Percentiles rank a stretch among this genome's conserved stretches.
Evolutionary conservation across 2,888 invertebrate genomes (phyloP).

Genomic region (Hofmannophila pseudospretella): DNA sequence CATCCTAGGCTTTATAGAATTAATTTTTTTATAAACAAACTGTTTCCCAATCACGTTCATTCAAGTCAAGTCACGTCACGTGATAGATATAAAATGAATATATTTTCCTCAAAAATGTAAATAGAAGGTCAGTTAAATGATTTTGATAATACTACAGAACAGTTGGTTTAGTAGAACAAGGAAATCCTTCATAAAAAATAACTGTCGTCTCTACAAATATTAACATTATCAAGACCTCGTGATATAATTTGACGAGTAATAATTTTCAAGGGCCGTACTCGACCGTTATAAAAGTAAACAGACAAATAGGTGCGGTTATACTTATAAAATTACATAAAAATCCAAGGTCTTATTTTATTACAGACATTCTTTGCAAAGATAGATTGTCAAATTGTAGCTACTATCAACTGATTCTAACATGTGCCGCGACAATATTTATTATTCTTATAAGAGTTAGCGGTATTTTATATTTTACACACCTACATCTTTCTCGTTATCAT

Average conservation of each 20-base stretch:
- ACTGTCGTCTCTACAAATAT: conserved; percentile 47
- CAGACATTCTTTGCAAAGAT: conserved; percentile 5
- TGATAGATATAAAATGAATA: no score
- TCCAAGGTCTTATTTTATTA: conserved; percentile 14
- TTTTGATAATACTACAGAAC: conserved; percentile 6
- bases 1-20: no score
- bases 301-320: conserved; percentile 35
- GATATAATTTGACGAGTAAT: conserved; percentile 44
- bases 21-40: no score
- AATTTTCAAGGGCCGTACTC: conserved; percentile 48
- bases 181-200: conserved; percentile 42
- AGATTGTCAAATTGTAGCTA: no score
- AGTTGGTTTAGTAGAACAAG: conserved; percentile 32
- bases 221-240: conserved; percentile 37
- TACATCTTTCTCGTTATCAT: no score
- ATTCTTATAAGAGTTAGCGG: no score
- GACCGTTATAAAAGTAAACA: conserved; percentile 56
- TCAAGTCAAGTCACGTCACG: no score
- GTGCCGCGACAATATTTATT: no score
- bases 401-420: no score
- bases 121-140: not conserved
- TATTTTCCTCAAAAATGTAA: no score
- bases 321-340: conserved; percentile 3
- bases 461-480: no score
- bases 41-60: no score